Conservation (phyloP, 2,888 invertebrate genomes). For the Rhingia rostrata region DNA sequence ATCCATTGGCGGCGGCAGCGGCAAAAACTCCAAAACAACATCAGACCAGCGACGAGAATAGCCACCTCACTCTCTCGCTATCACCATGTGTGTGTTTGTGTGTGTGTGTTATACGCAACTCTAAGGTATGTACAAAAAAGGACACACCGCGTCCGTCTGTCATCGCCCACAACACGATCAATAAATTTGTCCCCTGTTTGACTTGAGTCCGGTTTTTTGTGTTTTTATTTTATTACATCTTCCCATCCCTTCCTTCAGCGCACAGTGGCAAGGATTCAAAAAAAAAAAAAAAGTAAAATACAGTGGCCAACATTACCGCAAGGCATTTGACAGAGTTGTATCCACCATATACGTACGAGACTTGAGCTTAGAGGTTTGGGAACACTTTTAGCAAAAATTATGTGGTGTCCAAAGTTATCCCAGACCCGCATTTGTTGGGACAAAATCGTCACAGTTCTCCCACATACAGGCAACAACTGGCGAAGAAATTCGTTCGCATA, state of each 20-base stretch:
- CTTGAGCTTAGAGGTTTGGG: slow-evolving; percentile 12
- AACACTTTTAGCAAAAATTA: slow-evolving; percentile 55
- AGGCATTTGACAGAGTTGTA: slow-evolving; percentile 32
- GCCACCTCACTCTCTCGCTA: slow-evolving; percentile 8
- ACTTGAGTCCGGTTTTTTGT: slow-evolving; percentile 56
- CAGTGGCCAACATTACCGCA: slow-evolving; percentile 34
- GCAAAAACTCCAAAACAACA: slow-evolving; percentile 45
- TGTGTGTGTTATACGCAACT: background rate
- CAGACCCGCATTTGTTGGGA: slow-evolving; percentile 53
- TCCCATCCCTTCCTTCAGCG: slow-evolving; percentile 1
- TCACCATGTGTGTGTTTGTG: background rate
- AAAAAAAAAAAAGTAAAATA: background rate
- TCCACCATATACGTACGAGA: slow-evolving; percentile 1
- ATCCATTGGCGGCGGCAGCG: slow-evolving; percentile 71
- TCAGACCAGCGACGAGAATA: slow-evolving; percentile 11
- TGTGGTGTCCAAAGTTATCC: slow-evolving; percentile 32
- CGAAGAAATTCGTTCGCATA: slow-evolving; percentile 49
- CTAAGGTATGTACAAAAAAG: slow-evolving; percentile 44
- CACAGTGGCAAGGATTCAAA: slow-evolving; percentile 32
- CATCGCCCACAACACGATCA: slow-evolving; percentile 74
- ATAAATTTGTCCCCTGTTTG: slow-evolving; percentile 74
- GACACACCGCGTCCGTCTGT: slow-evolving; percentile 74
- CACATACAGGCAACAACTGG: slow-evolving; percentile 52
- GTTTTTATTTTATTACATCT: slow-evolving; percentile 22
- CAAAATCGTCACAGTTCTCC: slow-evolving; percentile 60